A percentile compares a stretch with the other conserved stretches of the same genome.
These are phyloP conservation scores for Erythrocercus mccallii DNA, from an alignment of 2,113 vertebrate species.

Conservation along the genomic window DNA sequence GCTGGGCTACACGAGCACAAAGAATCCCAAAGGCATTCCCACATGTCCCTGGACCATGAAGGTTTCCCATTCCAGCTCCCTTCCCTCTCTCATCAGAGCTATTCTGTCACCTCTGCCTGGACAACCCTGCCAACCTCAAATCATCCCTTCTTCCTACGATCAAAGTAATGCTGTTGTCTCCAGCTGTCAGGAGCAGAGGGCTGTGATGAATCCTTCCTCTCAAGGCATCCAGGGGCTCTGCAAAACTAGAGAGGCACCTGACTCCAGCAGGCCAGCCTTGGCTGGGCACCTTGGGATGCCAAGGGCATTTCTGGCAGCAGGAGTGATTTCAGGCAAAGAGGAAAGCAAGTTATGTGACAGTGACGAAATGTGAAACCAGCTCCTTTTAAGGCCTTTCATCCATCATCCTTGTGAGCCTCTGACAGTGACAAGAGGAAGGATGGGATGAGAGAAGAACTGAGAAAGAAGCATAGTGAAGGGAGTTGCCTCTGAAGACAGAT, in stretches of 20 bases:
- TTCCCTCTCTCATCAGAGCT: neutral
- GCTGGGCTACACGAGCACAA: neutral
- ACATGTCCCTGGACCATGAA: neutral
- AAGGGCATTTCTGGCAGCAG: slow-evolving; percentile 36
- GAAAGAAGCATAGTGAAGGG: neutral
- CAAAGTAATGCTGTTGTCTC: neutral
- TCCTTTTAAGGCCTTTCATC: slow-evolving; percentile 56
- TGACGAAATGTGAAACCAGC: slow-evolving; percentile 49
- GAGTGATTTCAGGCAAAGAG: neutral
- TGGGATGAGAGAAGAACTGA: neutral
- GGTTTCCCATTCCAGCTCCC: neutral
- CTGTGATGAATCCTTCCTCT: neutral
- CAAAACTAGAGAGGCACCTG: neutral
- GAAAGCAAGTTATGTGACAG: slow-evolving; percentile 14
- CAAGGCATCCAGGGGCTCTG: neutral
- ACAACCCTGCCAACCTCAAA: neutral
- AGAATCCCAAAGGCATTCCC: neutral
- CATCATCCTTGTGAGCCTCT: slow-evolving; percentile 34
- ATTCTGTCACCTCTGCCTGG: neutral
- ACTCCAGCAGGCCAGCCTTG: neutral
- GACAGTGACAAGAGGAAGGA: slow-evolving; percentile 27
- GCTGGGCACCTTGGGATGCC: neutral
- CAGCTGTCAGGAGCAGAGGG: neutral
- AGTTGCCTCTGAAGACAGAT: neutral
- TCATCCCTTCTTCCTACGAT: fast-evolving